These are phyloP conservation scores for Dreissena polymorpha DNA, from an alignment of 1,140 invertebrate species.

Conservation along the genomic window DNA sequence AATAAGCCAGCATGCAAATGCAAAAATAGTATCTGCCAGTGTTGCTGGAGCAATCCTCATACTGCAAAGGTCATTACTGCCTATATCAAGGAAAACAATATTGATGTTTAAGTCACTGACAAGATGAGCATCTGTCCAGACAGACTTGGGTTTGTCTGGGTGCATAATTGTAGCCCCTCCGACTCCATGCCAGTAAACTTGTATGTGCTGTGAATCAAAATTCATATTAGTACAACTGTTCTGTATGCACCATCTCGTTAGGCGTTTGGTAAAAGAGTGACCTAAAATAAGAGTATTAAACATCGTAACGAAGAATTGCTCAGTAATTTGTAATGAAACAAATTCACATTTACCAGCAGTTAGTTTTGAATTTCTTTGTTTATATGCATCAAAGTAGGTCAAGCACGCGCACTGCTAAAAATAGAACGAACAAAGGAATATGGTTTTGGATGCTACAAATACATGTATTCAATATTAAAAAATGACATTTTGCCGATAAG, in stretches of 20 bases:
- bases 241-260: constrained; percentile 18
- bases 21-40: no score
- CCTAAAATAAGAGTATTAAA: constrained; percentile 9
- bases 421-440: no score
- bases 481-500: no score
- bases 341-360: no score
- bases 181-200: constrained; percentile 25
- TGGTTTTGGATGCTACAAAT: no score
- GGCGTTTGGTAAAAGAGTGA: constrained; percentile 18
- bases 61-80: constrained; percentile 10
- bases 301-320: no score
- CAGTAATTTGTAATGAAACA: no score
- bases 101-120: neutral
- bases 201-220: constrained; percentile 3
- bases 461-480: no score
- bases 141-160: neutral
- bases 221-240: constrained; percentile 3
- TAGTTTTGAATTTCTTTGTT: no score
- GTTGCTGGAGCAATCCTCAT: neutral
- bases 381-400: no score
- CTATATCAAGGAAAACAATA: constrained; percentile 19
- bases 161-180: neutral
- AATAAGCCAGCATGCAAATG: no score
- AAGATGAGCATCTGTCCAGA: constrained; percentile 8
- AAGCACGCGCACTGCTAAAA: no score